Evolutionary conservation across 2,113 vertebrate genomes (phyloP).

Genomic region (Lucifuga dentata): DNA sequence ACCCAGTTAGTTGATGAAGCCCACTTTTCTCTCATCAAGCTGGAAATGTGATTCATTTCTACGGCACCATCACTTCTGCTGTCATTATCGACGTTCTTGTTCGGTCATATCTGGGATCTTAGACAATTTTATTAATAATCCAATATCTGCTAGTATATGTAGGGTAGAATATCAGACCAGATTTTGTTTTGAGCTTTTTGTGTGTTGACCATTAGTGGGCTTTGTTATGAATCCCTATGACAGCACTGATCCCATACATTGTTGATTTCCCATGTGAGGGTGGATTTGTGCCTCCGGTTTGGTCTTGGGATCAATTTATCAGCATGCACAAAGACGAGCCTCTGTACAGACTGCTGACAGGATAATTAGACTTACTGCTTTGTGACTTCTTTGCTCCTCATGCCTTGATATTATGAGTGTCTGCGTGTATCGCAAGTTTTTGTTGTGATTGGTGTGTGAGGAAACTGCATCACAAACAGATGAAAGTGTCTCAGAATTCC

Average conservation of each 20-base stretch:
- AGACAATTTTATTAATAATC: constrained; percentile 24
- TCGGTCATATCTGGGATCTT: background rate
- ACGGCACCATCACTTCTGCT: constrained; percentile 3
- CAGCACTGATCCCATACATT: constrained; percentile 4
- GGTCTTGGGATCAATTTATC: background rate
- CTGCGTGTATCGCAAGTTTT: constrained; percentile 15
- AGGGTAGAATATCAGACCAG: background rate
- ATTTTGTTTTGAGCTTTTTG: constrained; percentile 9
- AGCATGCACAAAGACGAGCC: background rate
- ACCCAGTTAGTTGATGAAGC: constrained; percentile 52
- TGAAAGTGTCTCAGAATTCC: background rate
- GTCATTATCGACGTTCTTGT: constrained; percentile 29
- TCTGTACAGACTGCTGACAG: background rate
- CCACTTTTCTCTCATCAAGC: constrained; percentile 51
- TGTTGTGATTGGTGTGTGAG: background rate
- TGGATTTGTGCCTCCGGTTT: background rate
- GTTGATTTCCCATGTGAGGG: constrained; percentile 28
- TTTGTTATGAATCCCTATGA: background rate
- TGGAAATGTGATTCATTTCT: constrained; percentile 38
- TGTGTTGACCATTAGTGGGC: background rate
- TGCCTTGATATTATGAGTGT: too few species aligned
- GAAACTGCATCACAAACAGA: background rate
- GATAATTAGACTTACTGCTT: background rate
- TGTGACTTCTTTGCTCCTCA: background rate
- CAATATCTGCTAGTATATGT: background rate